Percentiles rank a stretch among this genome's conserved stretches.
These are phyloP conservation scores for Laterallus jamaicensis DNA, from an alignment of 2,113 vertebrate genomes.

Conservation along the genomic window DNA sequence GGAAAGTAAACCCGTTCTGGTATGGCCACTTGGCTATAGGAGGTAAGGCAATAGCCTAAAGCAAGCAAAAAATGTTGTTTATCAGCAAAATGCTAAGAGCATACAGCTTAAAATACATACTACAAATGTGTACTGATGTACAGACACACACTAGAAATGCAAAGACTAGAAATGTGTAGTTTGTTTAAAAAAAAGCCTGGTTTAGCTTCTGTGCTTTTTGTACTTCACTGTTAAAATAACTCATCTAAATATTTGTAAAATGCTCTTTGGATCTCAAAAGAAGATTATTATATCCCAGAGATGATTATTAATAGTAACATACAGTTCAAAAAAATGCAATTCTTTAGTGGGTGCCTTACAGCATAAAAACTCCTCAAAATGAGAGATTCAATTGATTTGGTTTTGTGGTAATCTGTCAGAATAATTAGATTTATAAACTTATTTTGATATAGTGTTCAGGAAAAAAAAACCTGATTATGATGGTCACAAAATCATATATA, in stretches of 20 bases:
- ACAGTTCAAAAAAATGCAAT: neutral
- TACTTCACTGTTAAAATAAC: neutral
- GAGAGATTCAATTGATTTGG: neutral
- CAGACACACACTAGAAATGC: neutral
- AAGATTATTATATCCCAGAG: neutral
- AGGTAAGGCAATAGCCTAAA: conserved; percentile 95
- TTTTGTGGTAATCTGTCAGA: neutral
- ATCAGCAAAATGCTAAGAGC: neutral
- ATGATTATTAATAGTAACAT: neutral
- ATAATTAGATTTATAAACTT: neutral
- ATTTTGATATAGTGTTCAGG: neutral
- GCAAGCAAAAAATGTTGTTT: neutral
- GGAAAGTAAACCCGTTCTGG: conserved; percentile 98
- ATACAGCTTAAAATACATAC: neutral
- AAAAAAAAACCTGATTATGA: neutral
- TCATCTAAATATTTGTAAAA: neutral
- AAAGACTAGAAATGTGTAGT: neutral
- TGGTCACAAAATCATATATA: neutral
- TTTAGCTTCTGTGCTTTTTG: neutral
- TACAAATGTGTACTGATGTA: neutral
- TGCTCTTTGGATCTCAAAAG: neutral
- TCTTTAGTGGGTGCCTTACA: neutral
- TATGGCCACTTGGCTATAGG: conserved; percentile 98
- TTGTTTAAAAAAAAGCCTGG: neutral
- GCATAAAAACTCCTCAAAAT: neutral